phyloP scores from a whole-genome alignment of 37 sponge, comb jelly and placozoan genomes.

The Petrosia ficiformis region DNA sequence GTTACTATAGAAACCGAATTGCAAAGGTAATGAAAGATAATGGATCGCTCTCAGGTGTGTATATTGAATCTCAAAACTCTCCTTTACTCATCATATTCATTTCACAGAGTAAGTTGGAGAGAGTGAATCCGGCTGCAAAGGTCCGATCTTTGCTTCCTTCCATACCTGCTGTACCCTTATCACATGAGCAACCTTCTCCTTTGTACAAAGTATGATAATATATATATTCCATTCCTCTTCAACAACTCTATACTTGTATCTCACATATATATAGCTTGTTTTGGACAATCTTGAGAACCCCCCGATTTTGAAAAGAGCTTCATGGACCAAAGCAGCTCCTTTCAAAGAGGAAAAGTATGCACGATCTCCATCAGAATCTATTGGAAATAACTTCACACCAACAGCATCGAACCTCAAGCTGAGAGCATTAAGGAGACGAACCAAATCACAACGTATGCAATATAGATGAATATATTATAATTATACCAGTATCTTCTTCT shows the following conservation, averaged over 20 bases:
- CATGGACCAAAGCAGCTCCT: constrained; percentile 93
- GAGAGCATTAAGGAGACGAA: constrained; percentile 47
- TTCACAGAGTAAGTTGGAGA: constrained; percentile 8
- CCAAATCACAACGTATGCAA: constrained; percentile 40
- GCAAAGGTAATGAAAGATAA: too few species aligned
- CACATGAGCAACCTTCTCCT: constrained; percentile 54
- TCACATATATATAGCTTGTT: constrained; percentile 65
- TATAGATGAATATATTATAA: too few species aligned
- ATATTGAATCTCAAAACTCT: too few species aligned
- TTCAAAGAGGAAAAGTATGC: constrained; percentile 86
- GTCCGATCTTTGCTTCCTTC: constrained; percentile 34
- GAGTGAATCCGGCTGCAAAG: constrained; percentile 36
- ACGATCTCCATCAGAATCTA: constrained; percentile 90
- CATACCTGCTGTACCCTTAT: constrained; percentile 37
- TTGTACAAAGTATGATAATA: constrained; percentile 34
- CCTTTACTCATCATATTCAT: too few species aligned
- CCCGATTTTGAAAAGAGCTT: constrained; percentile 75
- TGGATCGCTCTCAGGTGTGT: too few species aligned
- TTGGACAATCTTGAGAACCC: constrained; percentile 78
- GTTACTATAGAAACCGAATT: too few species aligned
- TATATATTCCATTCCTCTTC: not conserved
- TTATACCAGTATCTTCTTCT: not conserved
- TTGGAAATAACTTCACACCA: constrained; percentile 93
- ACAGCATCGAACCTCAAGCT: constrained; percentile 78
- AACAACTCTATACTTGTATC: too few species aligned